Evolutionary conservation across 2,113 vertebrate species (phyloP), one percentile per base, ranked within the genome.

Genomic region (Australoheros scitulus): DNA sequence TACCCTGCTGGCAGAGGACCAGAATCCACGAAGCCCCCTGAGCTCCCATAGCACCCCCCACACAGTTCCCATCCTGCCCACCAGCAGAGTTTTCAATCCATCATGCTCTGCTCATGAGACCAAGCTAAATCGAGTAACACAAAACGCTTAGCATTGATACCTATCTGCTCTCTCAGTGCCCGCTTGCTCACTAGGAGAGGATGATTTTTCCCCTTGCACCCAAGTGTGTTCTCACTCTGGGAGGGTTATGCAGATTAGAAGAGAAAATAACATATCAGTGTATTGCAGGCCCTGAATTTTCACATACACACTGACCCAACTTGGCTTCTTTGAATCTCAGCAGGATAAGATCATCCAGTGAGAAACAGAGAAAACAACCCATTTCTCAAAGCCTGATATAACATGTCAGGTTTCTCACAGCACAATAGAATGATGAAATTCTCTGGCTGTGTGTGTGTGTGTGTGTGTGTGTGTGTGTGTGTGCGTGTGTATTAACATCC

Each of bases 371-470:
- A 90, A 90, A 93, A 92, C 87, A 92, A 92, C 87, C 86, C 20
- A 76, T 80, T 90, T 92, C 87, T 92, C 86, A 84, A 86, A 86
- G 85, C 82, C 77, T 47, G 65, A 87, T 70, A 36, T 79, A 82
- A 89, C 84, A 81, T 36, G 1, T 80, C 81, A 80, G 76, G 60
- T 92, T 88, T 92, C 87, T 87, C 88, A 88, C 34, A 90, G 86
- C 82, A 88, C 82, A 92, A 89, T 70, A 47, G 70, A 79, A 89
- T 92, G 92, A 93, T 91, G 90, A 92, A 93, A 93, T 82, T 82
- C 84, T 63, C 65, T 60, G 1, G 15, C 2, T 81, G 55, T 52
- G 76, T 80, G 32, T 34, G 32, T 32, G 32, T 32, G 32, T 32
- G 32, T 32, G 32, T 34, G 32, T 34, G 32, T 34, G 32, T 32